Conservation (phyloP, 2,797 vertebrate species). For the Vipera latastei region DNA sequence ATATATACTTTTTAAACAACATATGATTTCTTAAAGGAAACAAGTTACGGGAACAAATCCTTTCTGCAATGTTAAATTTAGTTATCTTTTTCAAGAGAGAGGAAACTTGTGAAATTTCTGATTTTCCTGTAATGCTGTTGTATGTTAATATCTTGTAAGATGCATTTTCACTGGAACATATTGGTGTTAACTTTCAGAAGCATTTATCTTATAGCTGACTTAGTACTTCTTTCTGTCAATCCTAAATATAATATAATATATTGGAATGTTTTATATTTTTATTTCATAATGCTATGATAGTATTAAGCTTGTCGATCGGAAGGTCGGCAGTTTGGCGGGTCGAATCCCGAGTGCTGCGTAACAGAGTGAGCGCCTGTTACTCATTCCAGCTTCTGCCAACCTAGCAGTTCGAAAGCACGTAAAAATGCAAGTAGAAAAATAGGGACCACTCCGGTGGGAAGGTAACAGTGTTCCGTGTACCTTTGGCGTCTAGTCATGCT, state of each 20-base stretch:
- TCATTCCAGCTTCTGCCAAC: too few species aligned
- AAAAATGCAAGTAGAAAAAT: too few species aligned
- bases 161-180: background rate
- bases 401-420: too few species aligned
- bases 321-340: too few species aligned
- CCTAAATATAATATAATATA: background rate
- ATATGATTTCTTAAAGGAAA: background rate
- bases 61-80: slow-evolving; percentile 1
- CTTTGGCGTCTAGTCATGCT: too few species aligned
- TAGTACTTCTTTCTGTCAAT: background rate
- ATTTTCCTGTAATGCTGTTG: background rate
- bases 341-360: too few species aligned
- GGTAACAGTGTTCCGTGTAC: too few species aligned
- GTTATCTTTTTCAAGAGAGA: background rate
- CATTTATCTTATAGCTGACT: background rate
- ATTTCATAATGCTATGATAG: background rate
- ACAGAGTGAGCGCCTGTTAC: too few species aligned
- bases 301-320: background rate
- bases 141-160: background rate
- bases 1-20: background rate
- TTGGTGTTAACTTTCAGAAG: background rate
- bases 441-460: too few species aligned
- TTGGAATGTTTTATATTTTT: slow-evolving; percentile 4
- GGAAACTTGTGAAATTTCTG: slow-evolving; percentile 28
- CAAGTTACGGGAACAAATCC: background rate